A percentile compares a stretch with the other conserved stretches of the same genome.
Evolutionary conservation across 2,797 vertebrate species (phyloP).

Genomic region (Anniella stebbinsi): DNA sequence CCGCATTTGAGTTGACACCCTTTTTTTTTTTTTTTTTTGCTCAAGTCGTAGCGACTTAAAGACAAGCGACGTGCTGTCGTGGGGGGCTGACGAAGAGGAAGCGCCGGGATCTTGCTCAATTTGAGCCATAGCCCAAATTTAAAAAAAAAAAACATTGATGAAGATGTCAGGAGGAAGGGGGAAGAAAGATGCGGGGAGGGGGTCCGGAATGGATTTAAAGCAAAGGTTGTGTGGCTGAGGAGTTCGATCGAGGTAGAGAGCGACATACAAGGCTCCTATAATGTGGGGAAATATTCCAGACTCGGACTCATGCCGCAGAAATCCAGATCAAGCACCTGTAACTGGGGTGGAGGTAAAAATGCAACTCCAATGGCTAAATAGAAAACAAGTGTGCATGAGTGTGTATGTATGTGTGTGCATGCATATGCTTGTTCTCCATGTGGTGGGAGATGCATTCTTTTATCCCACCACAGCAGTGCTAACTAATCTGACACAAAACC

Average conservation of each 20-base stretch:
- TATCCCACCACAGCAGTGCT: background rate
- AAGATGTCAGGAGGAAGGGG: background rate
- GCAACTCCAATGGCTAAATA: background rate
- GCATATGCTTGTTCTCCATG: too few species aligned
- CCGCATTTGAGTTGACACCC: slow-evolving; percentile 60
- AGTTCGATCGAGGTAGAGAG: background rate
- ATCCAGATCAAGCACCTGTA: slow-evolving; percentile 2
- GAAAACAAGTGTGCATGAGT: background rate
- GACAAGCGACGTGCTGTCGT: slow-evolving; percentile 27
- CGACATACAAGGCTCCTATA: background rate
- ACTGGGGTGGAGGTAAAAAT: background rate
- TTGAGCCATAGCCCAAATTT: too few species aligned
- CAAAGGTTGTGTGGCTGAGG: background rate
- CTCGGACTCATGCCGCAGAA: background rate
- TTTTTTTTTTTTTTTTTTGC: too few species aligned
- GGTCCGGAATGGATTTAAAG: background rate
- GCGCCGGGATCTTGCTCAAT: too few species aligned
- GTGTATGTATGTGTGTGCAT: background rate
- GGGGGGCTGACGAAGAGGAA: background rate
- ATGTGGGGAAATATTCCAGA: background rate
- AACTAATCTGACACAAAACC: background rate
- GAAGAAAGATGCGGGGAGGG: background rate
- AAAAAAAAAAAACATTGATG: background rate
- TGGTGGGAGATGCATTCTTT: too few species aligned
- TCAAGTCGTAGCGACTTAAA: background rate